These are phyloP conservation scores for Balaenoptera acutorostrata DNA, from an alignment of 2,113 vertebrate species.

Conservation along the genomic window DNA sequence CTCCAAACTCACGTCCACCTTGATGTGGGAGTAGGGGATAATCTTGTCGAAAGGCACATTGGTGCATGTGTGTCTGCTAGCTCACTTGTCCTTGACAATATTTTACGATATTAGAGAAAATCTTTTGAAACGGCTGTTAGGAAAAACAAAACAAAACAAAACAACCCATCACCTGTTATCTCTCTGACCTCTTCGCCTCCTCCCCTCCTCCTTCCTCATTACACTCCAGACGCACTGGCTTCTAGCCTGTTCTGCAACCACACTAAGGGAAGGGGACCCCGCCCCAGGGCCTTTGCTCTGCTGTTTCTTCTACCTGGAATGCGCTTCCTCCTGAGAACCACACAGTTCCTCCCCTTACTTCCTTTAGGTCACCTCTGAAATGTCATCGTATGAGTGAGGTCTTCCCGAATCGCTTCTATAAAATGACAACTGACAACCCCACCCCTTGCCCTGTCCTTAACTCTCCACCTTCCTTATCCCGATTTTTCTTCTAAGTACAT, in stretches of 20 bases:
- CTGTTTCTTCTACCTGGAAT: background rate
- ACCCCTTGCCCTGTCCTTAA: background rate
- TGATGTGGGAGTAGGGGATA: conserved; percentile 3
- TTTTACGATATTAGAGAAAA: conserved; percentile 84
- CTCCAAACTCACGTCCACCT: conserved; percentile 68
- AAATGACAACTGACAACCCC: background rate
- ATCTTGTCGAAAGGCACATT: conserved; percentile 55
- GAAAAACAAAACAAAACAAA: background rate
- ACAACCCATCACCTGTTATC: background rate
- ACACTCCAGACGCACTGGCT: too few relatives aligned
- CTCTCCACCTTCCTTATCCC: background rate
- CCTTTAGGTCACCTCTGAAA: background rate
- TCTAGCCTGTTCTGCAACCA: background rate
- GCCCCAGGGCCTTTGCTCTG: background rate
- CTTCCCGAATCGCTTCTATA: background rate
- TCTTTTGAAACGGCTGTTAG: conserved; percentile 83
- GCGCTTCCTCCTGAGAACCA: background rate
- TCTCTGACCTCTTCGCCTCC: background rate
- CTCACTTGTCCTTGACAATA: conserved; percentile 86
- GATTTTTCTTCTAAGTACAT: background rate
- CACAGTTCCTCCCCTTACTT: background rate
- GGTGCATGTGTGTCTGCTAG: conserved; percentile 85
- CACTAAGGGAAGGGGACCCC: background rate
- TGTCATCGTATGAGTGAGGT: background rate
- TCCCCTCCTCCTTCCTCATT: background rate